These are phyloP conservation scores for Zootermopsis nevadensis DNA, from an alignment of 2,888 invertebrate genomes.

Conservation along the genomic window DNA sequence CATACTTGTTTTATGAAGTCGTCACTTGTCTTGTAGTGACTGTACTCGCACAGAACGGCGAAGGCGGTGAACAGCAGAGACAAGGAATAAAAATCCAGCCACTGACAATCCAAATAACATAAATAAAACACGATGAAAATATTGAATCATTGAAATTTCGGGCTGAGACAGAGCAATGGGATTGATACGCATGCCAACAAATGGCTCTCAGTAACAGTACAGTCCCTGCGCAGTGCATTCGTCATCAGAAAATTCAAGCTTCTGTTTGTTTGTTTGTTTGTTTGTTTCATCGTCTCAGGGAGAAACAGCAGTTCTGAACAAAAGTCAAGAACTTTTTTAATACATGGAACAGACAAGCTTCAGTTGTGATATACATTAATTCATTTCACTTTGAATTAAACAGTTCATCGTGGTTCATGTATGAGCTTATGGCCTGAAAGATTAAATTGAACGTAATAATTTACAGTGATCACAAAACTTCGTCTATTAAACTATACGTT, in stretches of 20 bases:
- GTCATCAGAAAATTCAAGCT: not conserved
- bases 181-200: not conserved
- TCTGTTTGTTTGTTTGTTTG: not conserved
- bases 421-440: no score
- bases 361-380: no score
- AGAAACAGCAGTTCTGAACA: not conserved
- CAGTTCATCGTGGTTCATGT: no score
- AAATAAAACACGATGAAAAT: conserved; percentile 2
- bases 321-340: no score
- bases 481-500: no score
- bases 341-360: no score
- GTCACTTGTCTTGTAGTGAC: not conserved
- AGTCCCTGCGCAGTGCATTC: not conserved
- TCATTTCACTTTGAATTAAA: no score
- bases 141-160: not conserved
- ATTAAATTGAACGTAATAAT: no score
- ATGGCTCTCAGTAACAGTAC: not conserved
- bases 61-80: not conserved
- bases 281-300: not conserved
- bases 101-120: not conserved
- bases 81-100: not conserved
- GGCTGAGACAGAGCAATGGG: not conserved
- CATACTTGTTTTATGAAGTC: not conserved
- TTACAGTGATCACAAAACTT: no score
- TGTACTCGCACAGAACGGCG: not conserved